phyloP scores from a whole-genome alignment of 2,113 vertebrate genomes.

The Caretta caretta region DNA sequence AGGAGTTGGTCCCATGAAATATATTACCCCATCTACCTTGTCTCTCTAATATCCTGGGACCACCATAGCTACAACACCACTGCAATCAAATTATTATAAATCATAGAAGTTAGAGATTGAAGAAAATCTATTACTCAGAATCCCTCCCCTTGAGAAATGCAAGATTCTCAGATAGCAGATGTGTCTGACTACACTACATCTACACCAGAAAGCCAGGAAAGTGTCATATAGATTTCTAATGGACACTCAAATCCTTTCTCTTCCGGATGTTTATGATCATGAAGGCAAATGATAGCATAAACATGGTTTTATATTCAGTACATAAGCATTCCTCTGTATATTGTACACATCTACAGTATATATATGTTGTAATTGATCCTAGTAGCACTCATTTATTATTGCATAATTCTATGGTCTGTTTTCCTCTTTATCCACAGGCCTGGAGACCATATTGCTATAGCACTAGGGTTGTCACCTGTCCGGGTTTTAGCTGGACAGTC shows the following conservation, averaged over 20 bases:
- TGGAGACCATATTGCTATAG: neutral
- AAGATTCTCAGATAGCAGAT: neutral
- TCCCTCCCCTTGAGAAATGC: neutral
- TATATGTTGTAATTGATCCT: neutral
- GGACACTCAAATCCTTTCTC: neutral
- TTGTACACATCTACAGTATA: neutral
- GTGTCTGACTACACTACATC: fast-evolving
- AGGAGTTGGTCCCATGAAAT: neutral
- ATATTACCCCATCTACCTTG: neutral
- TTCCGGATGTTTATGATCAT: fast-evolving
- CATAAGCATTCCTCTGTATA: neutral
- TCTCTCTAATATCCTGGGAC: neutral
- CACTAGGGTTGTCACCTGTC: too few relatives aligned
- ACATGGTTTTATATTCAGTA: neutral
- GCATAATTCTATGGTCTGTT: neutral
- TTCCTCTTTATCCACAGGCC: neutral
- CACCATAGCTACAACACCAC: neutral
- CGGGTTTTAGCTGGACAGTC: too few relatives aligned
- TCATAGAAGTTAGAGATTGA: neutral
- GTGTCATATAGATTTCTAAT: neutral
- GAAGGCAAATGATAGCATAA: neutral
- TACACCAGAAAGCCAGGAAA: fast-evolving
- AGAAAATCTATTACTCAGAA: neutral
- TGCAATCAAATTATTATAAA: neutral
- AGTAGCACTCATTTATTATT: neutral